These are phyloP conservation scores for Plutomurus gul DNA, from an alignment of 1,140 invertebrate species.

Conservation along the genomic window DNA sequence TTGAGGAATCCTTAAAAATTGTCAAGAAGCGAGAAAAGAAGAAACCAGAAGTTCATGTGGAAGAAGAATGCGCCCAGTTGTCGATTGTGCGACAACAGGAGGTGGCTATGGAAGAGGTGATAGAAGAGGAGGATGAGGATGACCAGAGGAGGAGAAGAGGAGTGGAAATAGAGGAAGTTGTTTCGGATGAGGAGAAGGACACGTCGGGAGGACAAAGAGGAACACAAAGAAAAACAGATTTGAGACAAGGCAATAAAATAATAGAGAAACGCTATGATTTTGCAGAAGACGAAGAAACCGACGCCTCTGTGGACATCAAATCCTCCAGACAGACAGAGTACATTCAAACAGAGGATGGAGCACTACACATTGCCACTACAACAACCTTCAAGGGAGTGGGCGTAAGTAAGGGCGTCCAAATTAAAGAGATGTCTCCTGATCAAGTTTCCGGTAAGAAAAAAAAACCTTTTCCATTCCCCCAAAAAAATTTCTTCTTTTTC, in stretches of 20 bases:
- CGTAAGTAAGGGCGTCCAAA: neutral
- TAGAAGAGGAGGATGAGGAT: neutral
- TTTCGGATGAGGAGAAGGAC: too few relatives aligned
- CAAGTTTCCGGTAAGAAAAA: neutral
- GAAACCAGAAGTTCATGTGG: neutral
- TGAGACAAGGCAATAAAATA: neutral
- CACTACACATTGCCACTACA: neutral
- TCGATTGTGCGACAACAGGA: neutral
- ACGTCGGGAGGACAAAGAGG: neutral
- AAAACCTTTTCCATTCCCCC: too few relatives aligned
- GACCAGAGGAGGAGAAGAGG: too few relatives aligned
- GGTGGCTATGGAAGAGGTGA: neutral
- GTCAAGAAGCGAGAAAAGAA: neutral
- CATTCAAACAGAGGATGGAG: conserved; percentile 19
- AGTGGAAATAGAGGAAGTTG: too few relatives aligned
- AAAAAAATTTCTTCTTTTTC: too few relatives aligned
- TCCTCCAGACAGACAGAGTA: neutral
- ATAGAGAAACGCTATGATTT: neutral
- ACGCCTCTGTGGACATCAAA: neutral
- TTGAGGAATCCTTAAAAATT: neutral
- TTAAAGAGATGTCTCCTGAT: neutral
- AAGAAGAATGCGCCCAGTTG: neutral
- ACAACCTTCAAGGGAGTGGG: neutral
- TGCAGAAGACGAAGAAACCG: neutral
- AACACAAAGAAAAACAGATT: neutral